These are phyloP conservation scores for Calameuta pallipes DNA, from an alignment of 2,888 invertebrate genomes.

Conservation along the genomic window DNA sequence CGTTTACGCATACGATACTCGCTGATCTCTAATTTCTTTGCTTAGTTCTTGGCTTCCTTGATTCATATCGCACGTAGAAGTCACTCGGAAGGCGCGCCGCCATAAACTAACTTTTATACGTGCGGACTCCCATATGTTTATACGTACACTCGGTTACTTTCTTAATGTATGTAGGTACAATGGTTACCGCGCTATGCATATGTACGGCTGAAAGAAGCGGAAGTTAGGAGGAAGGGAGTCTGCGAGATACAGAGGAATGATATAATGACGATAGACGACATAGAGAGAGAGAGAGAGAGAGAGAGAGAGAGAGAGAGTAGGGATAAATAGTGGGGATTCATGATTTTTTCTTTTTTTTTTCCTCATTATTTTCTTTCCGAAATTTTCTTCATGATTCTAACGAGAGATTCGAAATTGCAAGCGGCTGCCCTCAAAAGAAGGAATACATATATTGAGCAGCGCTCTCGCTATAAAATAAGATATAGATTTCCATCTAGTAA, in stretches of 20 bases:
- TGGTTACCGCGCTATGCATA: neutral
- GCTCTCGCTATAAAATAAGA: slow-evolving; percentile 59
- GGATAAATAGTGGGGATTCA: neutral
- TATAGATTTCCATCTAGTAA: slow-evolving; percentile 66
- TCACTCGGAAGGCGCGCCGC: slow-evolving; percentile 26
- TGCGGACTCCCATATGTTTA: slow-evolving; percentile 2
- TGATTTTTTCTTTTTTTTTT: neutral
- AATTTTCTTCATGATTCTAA: neutral
- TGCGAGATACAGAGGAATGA: neutral
- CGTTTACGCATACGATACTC: neutral
- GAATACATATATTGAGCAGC: slow-evolving; percentile 58
- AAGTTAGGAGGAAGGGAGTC: neutral
- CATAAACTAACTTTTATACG: slow-evolving; percentile 23
- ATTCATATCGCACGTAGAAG: slow-evolving; percentile 29
- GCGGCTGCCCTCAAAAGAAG: neutral
- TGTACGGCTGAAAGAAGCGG: neutral
- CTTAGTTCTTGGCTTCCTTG: slow-evolving; percentile 23
- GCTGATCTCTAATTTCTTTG: slow-evolving; percentile 20
- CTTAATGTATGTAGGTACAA: neutral
- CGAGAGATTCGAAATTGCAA: neutral
- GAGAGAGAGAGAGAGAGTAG: too few species aligned
- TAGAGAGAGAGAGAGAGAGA: neutral
- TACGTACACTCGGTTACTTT: neutral
- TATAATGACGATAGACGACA: neutral
- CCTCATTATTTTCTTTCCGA: neutral